These are phyloP conservation scores for Cephus pulcher DNA, from an alignment of 2,888 invertebrate genomes.

Conservation along the genomic window DNA sequence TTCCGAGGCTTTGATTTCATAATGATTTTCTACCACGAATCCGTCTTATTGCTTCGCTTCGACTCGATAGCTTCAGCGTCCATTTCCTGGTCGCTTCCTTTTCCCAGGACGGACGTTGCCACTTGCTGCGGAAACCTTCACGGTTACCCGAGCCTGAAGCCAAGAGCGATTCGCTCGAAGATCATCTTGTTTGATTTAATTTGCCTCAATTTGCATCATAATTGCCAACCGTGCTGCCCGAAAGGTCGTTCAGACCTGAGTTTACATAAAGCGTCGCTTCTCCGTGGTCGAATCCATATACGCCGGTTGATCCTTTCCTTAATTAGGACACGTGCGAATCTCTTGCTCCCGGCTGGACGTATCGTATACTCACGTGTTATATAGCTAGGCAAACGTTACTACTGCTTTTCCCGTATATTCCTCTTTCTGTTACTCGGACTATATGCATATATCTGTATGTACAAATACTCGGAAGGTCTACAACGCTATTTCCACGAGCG, in stretches of 20 bases:
- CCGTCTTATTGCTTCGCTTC: background rate
- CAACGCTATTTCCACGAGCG: too few relatives aligned
- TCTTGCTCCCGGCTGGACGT: background rate
- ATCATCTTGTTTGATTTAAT: slow-evolving; percentile 16
- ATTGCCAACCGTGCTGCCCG: background rate
- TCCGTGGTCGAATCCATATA: background rate
- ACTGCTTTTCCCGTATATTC: too few relatives aligned
- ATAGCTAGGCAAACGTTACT: background rate
- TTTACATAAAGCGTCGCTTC: background rate
- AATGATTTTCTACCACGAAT: background rate
- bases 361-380: background rate
- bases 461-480: too few relatives aligned
- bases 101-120: background rate
- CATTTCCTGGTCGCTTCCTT: background rate
- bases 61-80: background rate
- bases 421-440: too few relatives aligned
- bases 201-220: slow-evolving; percentile 17
- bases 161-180: background rate
- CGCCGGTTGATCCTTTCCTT: background rate
- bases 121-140: background rate
- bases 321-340: background rate
- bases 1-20: background rate
- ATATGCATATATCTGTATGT: too few relatives aligned
- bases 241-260: background rate
- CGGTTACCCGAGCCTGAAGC: background rate